These are phyloP conservation scores for Taenioides sp. DNA, from an alignment of 2,797 vertebrate species.

Conservation along the genomic window DNA sequence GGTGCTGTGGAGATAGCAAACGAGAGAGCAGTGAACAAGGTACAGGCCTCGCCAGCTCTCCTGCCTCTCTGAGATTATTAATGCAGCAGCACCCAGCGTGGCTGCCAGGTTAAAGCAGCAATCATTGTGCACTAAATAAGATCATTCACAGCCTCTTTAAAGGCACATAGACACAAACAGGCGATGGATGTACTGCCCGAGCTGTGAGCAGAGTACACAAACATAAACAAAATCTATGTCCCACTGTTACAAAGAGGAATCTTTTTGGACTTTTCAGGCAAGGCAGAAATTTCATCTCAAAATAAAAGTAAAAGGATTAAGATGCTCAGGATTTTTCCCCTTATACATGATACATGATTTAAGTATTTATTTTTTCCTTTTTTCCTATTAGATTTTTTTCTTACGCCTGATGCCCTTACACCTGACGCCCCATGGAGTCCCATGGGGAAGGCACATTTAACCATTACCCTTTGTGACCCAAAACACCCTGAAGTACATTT, in stretches of 20 bases:
- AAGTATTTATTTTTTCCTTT: neutral
- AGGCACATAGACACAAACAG: constrained; percentile 48
- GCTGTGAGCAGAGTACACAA: constrained; percentile 1
- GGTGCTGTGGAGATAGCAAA: constrained; percentile 68
- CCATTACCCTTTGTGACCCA: neutral
- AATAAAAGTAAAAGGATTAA: neutral
- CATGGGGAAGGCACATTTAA: neutral
- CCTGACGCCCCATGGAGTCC: neutral
- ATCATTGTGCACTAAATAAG: constrained; percentile 75
- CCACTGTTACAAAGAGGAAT: neutral
- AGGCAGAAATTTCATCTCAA: neutral
- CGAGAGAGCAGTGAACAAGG: constrained; percentile 68
- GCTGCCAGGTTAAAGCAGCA: constrained; percentile 78
- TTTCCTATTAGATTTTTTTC: neutral
- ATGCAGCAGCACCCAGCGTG: constrained; percentile 74
- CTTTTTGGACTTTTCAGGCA: neutral
- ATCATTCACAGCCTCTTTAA: constrained; percentile 77
- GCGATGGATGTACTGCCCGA: constrained; percentile 23
- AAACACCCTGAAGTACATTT: neutral
- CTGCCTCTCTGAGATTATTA: constrained; percentile 72
- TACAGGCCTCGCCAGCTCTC: constrained; percentile 67
- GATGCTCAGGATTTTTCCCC: neutral
- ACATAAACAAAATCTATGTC: neutral
- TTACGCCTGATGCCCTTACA: neutral
- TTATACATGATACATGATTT: neutral